Conservation (phyloP, 1,140 invertebrate species). For the Batillaria attramentaria region DNA sequence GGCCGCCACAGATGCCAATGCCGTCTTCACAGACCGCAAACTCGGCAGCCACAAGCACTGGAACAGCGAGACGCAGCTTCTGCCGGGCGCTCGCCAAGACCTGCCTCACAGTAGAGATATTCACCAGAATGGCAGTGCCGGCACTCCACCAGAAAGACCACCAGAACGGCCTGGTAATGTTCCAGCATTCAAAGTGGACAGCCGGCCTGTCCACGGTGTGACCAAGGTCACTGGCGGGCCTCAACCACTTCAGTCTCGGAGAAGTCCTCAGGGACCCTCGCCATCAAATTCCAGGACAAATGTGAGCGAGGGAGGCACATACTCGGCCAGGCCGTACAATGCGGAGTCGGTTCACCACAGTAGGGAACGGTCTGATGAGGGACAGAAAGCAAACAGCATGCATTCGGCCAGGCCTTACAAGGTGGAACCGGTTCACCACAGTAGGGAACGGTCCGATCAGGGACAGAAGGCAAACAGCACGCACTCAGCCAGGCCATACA, state of each 20-base stretch:
- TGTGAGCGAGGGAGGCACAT: not conserved
- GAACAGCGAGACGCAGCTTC: slow-evolving; percentile 45
- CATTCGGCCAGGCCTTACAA: not conserved
- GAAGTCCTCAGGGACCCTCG: not conserved
- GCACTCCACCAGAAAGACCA: not conserved
- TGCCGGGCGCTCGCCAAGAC: not conserved
- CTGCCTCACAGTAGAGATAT: not conserved
- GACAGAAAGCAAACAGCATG: not conserved
- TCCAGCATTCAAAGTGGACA: slow-evolving; percentile 34
- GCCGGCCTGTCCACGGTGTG: not conserved
- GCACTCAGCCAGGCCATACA: not conserved
- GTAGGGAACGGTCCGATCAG: not conserved
- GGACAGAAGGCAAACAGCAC: not conserved
- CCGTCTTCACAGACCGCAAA: slow-evolving; percentile 33
- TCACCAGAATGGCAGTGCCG: not conserved
- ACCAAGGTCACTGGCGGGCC: slow-evolving; percentile 1
- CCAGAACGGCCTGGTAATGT: slow-evolving; percentile 23
- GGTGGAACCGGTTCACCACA: not conserved
- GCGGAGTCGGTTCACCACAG: not conserved
- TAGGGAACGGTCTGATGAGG: not conserved
- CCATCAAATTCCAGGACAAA: not conserved
- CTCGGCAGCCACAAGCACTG: slow-evolving; percentile 36
- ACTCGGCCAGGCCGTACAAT: slow-evolving; percentile 13
- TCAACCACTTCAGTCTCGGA: not conserved
- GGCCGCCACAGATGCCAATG: slow-evolving; percentile 36